Conservation (phyloP, 2,888 invertebrate species). For the Adineta ricciae region DNA sequence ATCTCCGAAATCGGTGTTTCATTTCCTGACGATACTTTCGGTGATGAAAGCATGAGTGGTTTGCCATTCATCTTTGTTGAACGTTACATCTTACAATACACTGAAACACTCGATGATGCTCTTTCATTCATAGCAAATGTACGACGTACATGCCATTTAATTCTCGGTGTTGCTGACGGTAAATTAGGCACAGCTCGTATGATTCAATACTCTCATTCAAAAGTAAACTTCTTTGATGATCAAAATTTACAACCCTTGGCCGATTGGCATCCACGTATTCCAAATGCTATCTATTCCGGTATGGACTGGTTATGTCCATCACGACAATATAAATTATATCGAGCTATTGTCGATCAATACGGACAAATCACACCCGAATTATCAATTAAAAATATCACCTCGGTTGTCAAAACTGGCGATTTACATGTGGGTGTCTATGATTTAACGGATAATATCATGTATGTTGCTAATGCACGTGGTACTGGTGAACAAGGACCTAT, state of each 20-base stretch:
- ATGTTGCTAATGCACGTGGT: conserved; percentile 32
- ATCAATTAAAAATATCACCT: conserved; percentile 27
- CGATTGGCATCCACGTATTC: conserved; percentile 34
- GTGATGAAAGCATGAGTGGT: conserved; percentile 30
- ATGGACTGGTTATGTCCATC: conserved; percentile 34
- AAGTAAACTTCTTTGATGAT: conserved; percentile 32
- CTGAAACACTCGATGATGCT: conserved; percentile 29
- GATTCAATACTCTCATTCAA: conserved; percentile 31
- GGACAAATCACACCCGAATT: conserved; percentile 31
- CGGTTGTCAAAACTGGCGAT: conserved; percentile 28
- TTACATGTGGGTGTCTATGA: conserved; percentile 28
- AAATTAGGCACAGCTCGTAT: conserved; percentile 30
- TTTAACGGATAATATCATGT: conserved; percentile 31
- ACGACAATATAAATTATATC: not conserved
- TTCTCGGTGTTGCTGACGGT: conserved; percentile 32
- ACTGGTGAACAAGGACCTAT: conserved; percentile 25
- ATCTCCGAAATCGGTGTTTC: conserved; percentile 34
- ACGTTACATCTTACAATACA: conserved; percentile 30
- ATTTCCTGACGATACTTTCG: conserved; percentile 33
- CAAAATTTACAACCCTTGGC: conserved; percentile 27
- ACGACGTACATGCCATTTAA: conserved; percentile 30
- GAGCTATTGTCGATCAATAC: conserved; percentile 19
- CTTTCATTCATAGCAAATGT: conserved; percentile 21
- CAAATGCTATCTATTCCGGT: conserved; percentile 27
- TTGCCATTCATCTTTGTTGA: conserved; percentile 31